These are phyloP conservation scores for Palaemon carinicauda DNA, from an alignment of 1,140 invertebrate species.

Conservation along the genomic window DNA sequence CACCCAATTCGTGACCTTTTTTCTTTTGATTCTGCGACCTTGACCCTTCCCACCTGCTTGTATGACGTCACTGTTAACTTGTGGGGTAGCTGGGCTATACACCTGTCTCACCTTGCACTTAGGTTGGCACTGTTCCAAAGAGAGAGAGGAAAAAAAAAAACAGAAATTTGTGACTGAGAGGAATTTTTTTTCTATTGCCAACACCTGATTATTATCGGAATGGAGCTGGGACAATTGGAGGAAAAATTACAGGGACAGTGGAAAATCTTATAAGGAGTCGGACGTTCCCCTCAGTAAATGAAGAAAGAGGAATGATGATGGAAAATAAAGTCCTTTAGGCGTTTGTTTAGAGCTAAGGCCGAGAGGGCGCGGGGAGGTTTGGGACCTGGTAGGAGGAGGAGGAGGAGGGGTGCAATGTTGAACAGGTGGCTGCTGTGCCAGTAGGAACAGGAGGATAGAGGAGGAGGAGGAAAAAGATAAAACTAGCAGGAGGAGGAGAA, in stretches of 20 bases:
- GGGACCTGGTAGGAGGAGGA: background rate
- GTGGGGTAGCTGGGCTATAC: constrained; percentile 28
- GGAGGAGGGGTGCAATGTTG: constrained; percentile 4
- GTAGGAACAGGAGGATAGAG: constrained; percentile 32
- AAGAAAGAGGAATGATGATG: no score
- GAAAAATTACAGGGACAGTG: no score
- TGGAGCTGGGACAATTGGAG: background rate
- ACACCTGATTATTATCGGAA: background rate
- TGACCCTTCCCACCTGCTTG: constrained; percentile 35
- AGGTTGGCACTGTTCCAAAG: constrained; percentile 45
- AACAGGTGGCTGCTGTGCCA: constrained; percentile 51
- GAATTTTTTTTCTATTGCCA: background rate
- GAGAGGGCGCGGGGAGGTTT: constrained; percentile 11
- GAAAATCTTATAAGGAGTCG: no score
- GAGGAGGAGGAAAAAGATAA: background rate
- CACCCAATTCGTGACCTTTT: background rate
- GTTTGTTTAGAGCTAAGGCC: background rate
- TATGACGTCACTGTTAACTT: constrained; percentile 48
- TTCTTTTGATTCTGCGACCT: constrained; percentile 9
- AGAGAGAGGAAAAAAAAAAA: background rate
- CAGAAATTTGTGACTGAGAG: background rate
- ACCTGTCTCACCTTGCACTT: constrained; percentile 42
- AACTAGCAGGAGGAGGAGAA: background rate
- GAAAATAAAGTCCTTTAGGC: no score
- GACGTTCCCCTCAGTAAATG: no score